Evolutionary conservation across 30 jellyfish, hydroid and myxozoan genomes (phyloP).

Genomic region (Cassiopea xamachana): DNA sequence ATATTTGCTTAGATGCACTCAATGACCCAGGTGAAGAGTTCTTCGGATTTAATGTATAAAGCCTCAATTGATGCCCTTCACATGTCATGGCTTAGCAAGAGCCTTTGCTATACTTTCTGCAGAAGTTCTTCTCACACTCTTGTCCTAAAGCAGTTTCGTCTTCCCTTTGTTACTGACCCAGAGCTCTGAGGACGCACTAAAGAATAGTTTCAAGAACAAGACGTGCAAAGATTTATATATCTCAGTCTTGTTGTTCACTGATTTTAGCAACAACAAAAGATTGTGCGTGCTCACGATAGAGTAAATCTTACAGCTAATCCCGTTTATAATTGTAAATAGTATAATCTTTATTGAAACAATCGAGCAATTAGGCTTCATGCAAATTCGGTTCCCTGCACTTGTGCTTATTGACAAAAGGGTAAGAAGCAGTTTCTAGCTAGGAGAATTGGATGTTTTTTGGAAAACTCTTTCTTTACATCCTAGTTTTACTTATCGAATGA

Average conservation of each 20-base stretch:
- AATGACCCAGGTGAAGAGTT: too few species aligned
- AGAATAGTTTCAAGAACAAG: background rate
- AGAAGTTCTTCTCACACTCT: background rate
- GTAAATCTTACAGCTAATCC: conserved; percentile 1
- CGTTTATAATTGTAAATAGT: background rate
- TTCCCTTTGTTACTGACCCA: conserved; percentile 3
- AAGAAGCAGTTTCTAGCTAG: too few species aligned
- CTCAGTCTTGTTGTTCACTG: conserved; percentile 1
- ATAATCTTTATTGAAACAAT: background rate
- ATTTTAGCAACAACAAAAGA: background rate
- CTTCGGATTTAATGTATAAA: background rate
- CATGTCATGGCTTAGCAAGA: background rate
- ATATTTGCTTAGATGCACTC: too few species aligned
- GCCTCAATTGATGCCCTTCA: background rate
- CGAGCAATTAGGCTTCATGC: background rate
- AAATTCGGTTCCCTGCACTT: too few species aligned
- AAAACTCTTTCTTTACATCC: too few species aligned
- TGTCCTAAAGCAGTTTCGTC: background rate
- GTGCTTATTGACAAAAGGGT: too few species aligned
- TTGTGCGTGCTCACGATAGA: conserved; percentile 13
- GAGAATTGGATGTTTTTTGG: too few species aligned
- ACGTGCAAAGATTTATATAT: background rate
- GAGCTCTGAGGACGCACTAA: background rate
- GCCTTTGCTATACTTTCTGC: background rate
- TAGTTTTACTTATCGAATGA: too few species aligned